A percentile compares a stretch with the other conserved stretches of the same genome.
These are phyloP conservation scores for Poeciliopsis retropinna DNA, from an alignment of 2,113 vertebrate species.

Conservation along the genomic window DNA sequence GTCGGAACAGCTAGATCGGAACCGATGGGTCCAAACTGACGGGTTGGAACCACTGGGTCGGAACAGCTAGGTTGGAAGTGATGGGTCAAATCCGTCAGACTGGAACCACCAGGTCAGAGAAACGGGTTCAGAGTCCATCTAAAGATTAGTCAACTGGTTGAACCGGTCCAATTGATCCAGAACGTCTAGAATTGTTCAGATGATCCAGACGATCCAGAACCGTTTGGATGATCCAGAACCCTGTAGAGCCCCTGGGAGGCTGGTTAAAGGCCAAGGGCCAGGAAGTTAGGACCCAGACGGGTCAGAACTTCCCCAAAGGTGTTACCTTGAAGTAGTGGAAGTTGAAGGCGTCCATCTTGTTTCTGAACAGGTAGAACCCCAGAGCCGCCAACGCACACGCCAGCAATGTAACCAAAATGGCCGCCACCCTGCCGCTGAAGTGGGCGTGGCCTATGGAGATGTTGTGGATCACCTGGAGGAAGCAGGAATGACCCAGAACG, in stretches of 20 bases:
- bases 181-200: too few relatives aligned
- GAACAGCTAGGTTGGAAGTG: too few relatives aligned
- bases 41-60: too few relatives aligned
- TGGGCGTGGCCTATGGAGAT: conserved; percentile 18
- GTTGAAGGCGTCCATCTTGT: conserved; percentile 80
- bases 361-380: conserved; percentile 76
- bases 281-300: too few relatives aligned
- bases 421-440: conserved; percentile 36
- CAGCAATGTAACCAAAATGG: conserved; percentile 62
- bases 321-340: conserved; percentile 87
- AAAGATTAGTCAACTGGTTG: too few relatives aligned
- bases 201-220: too few relatives aligned
- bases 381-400: conserved; percentile 62
- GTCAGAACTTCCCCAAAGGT: not conserved
- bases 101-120: not conserved
- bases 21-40: too few relatives aligned
- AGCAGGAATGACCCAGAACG: not conserved
- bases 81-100: too few relatives aligned
- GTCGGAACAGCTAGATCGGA: too few relatives aligned
- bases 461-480: conserved; percentile 38
- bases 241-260: too few relatives aligned
- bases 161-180: too few relatives aligned
- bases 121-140: not conserved
- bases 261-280: too few relatives aligned
- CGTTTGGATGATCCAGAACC: not conserved